A percentile compares a stretch with the other conserved stretches of the same genome.
These are phyloP conservation scores for Neuroscelio doddi DNA, from an alignment of 2,888 invertebrate species.

Conservation along the genomic window DNA sequence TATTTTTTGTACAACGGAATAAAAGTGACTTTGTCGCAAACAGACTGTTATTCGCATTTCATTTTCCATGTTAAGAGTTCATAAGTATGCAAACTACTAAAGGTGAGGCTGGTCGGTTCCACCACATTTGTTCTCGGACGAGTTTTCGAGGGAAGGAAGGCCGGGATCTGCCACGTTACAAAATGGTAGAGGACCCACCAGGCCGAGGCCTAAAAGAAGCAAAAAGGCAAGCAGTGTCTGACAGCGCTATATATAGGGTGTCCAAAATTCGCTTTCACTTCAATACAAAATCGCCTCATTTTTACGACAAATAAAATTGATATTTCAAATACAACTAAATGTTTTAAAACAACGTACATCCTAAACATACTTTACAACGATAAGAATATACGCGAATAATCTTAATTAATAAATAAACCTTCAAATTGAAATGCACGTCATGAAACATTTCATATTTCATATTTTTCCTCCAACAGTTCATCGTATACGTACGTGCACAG, in stretches of 20 bases:
- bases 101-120: constrained; percentile 40
- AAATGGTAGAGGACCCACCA: constrained; percentile 59
- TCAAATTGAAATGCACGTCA: constrained; percentile 1
- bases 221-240: constrained; percentile 50
- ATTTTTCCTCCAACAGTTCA: constrained; percentile 19
- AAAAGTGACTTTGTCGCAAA: too few species aligned
- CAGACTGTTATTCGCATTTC: too few species aligned
- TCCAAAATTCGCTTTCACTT: constrained; percentile 19
- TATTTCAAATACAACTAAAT: too few species aligned
- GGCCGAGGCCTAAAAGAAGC: constrained; percentile 50
- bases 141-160: constrained; percentile 43
- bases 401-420: constrained; percentile 24
- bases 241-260: constrained; percentile 48
- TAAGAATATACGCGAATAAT: background rate
- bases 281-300: too few species aligned
- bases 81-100: constrained; percentile 31
- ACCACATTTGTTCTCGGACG: constrained; percentile 44
- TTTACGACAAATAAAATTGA: too few species aligned
- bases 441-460: constrained; percentile 17
- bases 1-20: too few species aligned
- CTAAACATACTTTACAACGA: too few species aligned
- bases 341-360: too few species aligned
- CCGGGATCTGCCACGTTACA: constrained; percentile 50
- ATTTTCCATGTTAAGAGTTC: constrained; percentile 7
- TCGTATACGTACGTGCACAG: constrained; percentile 27